These are phyloP conservation scores for Verasper variegatus DNA, from an alignment of 2,113 vertebrate genomes.

Conservation along the genomic window DNA sequence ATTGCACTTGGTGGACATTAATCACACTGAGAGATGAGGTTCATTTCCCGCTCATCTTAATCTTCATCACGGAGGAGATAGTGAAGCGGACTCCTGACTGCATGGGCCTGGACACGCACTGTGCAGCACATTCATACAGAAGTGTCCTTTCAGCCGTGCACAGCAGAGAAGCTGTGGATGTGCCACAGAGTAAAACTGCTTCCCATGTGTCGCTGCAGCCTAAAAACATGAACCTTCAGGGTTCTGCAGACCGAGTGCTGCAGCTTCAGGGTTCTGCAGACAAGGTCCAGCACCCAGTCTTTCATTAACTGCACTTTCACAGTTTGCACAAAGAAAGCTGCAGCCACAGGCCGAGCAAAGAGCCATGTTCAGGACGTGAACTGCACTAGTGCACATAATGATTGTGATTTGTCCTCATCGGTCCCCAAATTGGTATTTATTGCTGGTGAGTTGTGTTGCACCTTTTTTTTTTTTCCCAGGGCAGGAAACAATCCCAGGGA, in stretches of 20 bases:
- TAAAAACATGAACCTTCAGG: background rate
- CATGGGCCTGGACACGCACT: conserved; percentile 11
- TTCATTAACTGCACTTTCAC: no score
- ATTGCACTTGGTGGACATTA: conserved; percentile 83
- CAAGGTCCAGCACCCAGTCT: no score
- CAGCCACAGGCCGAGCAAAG: no score
- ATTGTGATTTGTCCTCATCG: conserved; percentile 1
- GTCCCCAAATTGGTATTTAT: background rate
- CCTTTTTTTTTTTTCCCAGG: background rate
- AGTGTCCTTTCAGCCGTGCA: conserved; percentile 7
- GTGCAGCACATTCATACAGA: conserved; percentile 2
- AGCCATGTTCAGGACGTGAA: no score
- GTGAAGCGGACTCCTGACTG: conserved; percentile 47
- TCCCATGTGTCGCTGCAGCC: no score
- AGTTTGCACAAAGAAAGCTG: no score
- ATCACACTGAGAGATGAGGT: conserved; percentile 80
- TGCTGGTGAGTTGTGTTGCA: background rate
- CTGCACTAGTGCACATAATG: background rate
- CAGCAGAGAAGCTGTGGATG: conserved; percentile 10
- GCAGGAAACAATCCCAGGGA: background rate
- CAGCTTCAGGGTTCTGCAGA: no score
- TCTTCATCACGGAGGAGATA: conserved; percentile 73
- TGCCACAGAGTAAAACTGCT: conserved; percentile 11
- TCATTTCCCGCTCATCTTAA: conserved; percentile 82
- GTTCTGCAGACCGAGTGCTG: no score